Conservation (phyloP, 2,113 vertebrate species). For the Lampris megalopsis region DNA sequence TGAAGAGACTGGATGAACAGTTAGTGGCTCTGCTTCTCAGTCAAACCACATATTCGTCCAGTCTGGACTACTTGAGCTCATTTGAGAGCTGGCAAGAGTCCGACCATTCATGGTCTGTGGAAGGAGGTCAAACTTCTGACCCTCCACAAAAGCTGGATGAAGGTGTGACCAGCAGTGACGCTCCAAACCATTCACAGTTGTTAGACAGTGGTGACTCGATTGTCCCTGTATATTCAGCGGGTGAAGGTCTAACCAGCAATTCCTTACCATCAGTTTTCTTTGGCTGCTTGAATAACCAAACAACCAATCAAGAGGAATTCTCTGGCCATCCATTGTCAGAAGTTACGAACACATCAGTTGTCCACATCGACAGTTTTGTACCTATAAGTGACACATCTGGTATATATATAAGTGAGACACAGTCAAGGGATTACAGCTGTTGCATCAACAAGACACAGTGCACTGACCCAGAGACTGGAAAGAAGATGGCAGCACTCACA, state of each 20-base stretch:
- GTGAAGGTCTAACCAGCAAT: background rate
- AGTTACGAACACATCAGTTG: conserved; percentile 1
- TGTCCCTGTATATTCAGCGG: background rate
- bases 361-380: conserved; percentile 13
- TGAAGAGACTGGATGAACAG: conserved; percentile 51
- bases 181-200: background rate
- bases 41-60: conserved; percentile 49
- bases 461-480: background rate
- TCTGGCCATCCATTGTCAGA: conserved; percentile 1
- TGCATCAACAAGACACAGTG: background rate
- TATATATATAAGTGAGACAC: background rate
- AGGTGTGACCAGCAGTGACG: background rate
- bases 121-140: background rate
- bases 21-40: conserved; percentile 22
- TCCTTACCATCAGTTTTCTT: conserved; percentile 6
- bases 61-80: conserved; percentile 37
- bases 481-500: background rate
- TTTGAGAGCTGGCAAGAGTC: background rate
- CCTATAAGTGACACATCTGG: background rate
- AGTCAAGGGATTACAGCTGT: background rate
- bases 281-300: conserved; percentile 4
- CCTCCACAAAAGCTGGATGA: background rate
- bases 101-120: background rate
- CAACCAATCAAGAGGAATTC: background rate
- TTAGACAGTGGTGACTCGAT: background rate